Evolutionary conservation across 2,113 vertebrate species (phyloP), one percentile per base, ranked within the genome.

Genomic region (Rostratula benghalensis): DNA sequence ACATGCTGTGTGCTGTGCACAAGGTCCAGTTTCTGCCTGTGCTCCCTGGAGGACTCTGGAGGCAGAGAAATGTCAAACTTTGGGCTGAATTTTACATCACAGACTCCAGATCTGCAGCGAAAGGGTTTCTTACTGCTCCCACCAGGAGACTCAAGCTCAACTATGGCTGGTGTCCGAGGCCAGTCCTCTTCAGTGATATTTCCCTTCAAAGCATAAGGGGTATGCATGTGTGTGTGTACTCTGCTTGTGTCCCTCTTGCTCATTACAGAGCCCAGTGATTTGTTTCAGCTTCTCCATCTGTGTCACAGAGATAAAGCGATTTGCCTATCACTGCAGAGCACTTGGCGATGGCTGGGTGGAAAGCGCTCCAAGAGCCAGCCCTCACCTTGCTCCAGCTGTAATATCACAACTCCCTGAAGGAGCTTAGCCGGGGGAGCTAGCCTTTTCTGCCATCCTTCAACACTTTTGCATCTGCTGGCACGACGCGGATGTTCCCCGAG

Each of bases 301-400:
- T 92, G 92, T 69, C 80, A 79, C 54, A 87, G 92, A 94, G 96
- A 96, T 96, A 96, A 96, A 95, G 90, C 1, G 54, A 92, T 96
- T 92, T 95, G 76, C 90, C 90, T 92, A 94, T 94, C 85, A 4
- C 91, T 76, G 74, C 71, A 69, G 83, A 94, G 69, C 90, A 84
- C 69, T 94, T 89, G 91, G 86, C 1, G 1, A 45, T 76, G 63
- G 39, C 75, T 69, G 84, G 18, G 43, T 64, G 74, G 64, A 76
- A 94, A 89, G 63, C 37, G 24, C 54, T 73, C 28, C 0, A 0
- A 87, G 39, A 87, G 43, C 46, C 74, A 94, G 73, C 92, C 76
- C 61, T 87, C 70, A 96, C 89, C 89, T 92, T 89, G 65, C 57
- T 91, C 77, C 57, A n/a, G 87, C 48, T 35, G 57, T 50, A 78